Evolutionary conservation across 2,888 invertebrate species (phyloP), one percentile per base, ranked within the genome.

Genomic region (Chaetoderma sp.): DNA sequence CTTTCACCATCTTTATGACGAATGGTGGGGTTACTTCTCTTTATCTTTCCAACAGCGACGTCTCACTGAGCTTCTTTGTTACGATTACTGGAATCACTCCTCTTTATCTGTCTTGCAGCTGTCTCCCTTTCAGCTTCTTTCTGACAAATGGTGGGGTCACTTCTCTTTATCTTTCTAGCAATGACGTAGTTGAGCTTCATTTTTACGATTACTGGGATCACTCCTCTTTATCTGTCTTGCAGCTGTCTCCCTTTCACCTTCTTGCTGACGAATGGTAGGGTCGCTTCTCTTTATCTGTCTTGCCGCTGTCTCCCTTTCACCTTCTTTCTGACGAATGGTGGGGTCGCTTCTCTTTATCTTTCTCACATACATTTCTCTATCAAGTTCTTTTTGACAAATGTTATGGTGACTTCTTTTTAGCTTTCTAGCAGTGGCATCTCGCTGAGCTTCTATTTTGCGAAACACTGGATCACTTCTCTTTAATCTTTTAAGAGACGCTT

Each of bases 221-320:
- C 18, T 23, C 23, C 47, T 36, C 23, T 47, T 47, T 21, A 21
- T 47, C 23, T 23, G 16, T 18, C 47, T 47, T 13, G 47, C 8
- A 47, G 47, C 47, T 18, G 47, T 47, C 47, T 47, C 47, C 23
- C 47, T 47, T 47, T 8, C 47, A 47, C 23, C 6, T 47, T 47
- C 18, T 47, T 47, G 47, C 23, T 47, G 47, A 21, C 47, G 47
- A 47, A 47, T 23, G 6, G 8, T 47, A 23, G 16, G 18, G 6
- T 47, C 21, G 23, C 47, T 47, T 47, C 47, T 47, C 23, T 47
- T 47, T 23, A 47, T 23, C 21, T 47, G 16, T 23, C 47, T 47
- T 21, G 47, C 47, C 23, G 47, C 8, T 47, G 8, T 47, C 10
- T 47, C 47, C 10, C 47, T 8, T 21, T n/a, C 47, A 8, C 8